Conservation (phyloP, 2,113 vertebrate genomes). For the Crotophaga sulcirostris region DNA sequence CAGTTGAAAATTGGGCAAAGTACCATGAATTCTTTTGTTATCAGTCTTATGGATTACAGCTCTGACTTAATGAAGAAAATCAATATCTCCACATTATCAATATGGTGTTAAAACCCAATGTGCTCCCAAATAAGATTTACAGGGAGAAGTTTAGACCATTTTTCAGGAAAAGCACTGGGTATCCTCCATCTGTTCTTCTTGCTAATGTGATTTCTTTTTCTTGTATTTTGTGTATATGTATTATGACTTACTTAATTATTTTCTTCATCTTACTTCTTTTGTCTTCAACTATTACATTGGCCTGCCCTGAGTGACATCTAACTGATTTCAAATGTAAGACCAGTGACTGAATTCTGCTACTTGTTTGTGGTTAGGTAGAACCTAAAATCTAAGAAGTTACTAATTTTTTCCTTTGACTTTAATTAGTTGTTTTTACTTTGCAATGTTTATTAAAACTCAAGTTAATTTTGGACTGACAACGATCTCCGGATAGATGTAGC, state of each 20-base stretch:
- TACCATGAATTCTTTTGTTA: not conserved
- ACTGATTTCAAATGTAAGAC: not conserved
- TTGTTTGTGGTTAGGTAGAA: not conserved
- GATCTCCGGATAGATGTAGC: not conserved
- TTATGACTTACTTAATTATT: not conserved
- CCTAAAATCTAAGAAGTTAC: not conserved
- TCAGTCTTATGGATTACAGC: not conserved
- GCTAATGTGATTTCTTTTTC: not conserved
- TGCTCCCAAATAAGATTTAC: not conserved
- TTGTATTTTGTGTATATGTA: not conserved
- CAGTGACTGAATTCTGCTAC: not conserved
- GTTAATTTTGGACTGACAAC: not conserved
- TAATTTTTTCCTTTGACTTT: not conserved
- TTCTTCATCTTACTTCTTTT: not conserved
- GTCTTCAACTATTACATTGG: not conserved
- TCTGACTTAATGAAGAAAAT: conserved; percentile 25
- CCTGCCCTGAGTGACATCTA: not conserved
- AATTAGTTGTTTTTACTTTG: not conserved
- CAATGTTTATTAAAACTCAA: not conserved
- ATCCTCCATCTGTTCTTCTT: not conserved
- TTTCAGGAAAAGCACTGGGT: not conserved
- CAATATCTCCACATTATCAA: not conserved
- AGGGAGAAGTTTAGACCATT: not conserved
- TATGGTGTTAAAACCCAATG: not conserved
- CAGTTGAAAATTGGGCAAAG: conserved; percentile 6